Base-by-base conservation (phyloP, 2,797 vertebrate genomes). In the Lithobates sylvaticus region DNA sequence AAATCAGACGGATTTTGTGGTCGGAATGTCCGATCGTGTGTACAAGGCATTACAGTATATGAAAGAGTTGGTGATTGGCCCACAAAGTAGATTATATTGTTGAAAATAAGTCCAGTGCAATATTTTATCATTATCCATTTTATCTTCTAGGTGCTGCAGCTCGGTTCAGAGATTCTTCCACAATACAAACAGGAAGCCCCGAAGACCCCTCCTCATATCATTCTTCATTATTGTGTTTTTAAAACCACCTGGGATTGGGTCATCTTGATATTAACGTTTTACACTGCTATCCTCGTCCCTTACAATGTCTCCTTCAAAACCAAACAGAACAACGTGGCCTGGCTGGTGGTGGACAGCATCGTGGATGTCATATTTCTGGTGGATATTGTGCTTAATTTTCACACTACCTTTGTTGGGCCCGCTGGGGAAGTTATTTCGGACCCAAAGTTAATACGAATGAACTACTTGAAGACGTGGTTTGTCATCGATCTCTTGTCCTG, bases 241-340 rank as follows among this genome's bases (percentile, higher is more conserved):
- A 99, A 99, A 94, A 99, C 98, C 90, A 99, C 98, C 0, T 99
- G 98, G 98, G 98, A 99, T 91, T 99, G 98, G 98, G 97, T 99
- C 91, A 99, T 99, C 94, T 95, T 99, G 92, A 99, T 99, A 92
- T 95, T 99, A 92, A 99, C 98, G 88, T 99, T 99, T 93, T 99
- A 99, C 94, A 99, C 98, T 0, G 98, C 98, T 91, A 99, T 99
- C 93, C 95, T 99, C 96, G 98, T 99, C 87, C 98, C 98, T 91
- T 99, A 99, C 94, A 99, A 99, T 23, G 98, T 99, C 85, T 99
- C 98, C 84, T 99, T 99, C 92, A 99, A 98, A 94, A 99, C 97
- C 77, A 99, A 99, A 92, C 98, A 99, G 95, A 99, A 99, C 95
- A 99, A 99, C 0, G 97, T 99, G 90, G 97, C 96, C 10, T 99